phyloP scores from a whole-genome alignment of 2,888 invertebrate genomes.

The Melangyna quadrimaculata region DNA sequence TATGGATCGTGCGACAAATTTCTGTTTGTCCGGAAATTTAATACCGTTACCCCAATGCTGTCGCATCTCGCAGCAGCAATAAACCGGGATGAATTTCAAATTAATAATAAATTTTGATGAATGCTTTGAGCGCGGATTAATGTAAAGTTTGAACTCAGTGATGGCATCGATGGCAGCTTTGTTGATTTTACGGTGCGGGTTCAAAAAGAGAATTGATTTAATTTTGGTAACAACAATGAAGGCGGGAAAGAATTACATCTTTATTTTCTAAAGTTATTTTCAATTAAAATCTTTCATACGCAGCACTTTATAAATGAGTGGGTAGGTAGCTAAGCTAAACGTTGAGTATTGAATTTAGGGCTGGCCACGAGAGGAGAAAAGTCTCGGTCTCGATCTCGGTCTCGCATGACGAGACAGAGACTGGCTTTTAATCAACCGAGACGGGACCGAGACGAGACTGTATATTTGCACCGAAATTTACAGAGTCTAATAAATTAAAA shows the following conservation, averaged over 20 bases:
- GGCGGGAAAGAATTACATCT: neutral
- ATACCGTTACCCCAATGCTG: conserved; percentile 30
- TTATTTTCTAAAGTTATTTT: conserved; percentile 33
- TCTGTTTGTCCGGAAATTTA: conserved; percentile 62
- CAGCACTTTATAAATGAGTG: no score
- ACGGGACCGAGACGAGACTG: no score
- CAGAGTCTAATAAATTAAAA: no score
- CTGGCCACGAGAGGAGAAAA: no score
- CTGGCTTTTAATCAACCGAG: no score
- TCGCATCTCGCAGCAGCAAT: neutral
- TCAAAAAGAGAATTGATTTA: conserved; percentile 1
- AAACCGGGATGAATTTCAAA: conserved; percentile 60
- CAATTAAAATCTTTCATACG: conserved; percentile 32
- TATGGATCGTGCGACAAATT: conserved; percentile 59
- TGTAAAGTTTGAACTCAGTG: neutral
- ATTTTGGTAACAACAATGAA: neutral
- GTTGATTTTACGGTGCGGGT: neutral
- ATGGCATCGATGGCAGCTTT: neutral
- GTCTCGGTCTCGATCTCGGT: no score
- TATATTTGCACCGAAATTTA: no score
- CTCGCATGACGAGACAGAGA: no score
- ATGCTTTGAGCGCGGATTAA: conserved; percentile 22
- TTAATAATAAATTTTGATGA: conserved; percentile 48
- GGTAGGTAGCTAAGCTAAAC: no score
- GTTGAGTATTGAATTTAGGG: no score